phyloP scores from a whole-genome alignment of 2,113 vertebrate species.

The Aspidoscelis tigris region DNA sequence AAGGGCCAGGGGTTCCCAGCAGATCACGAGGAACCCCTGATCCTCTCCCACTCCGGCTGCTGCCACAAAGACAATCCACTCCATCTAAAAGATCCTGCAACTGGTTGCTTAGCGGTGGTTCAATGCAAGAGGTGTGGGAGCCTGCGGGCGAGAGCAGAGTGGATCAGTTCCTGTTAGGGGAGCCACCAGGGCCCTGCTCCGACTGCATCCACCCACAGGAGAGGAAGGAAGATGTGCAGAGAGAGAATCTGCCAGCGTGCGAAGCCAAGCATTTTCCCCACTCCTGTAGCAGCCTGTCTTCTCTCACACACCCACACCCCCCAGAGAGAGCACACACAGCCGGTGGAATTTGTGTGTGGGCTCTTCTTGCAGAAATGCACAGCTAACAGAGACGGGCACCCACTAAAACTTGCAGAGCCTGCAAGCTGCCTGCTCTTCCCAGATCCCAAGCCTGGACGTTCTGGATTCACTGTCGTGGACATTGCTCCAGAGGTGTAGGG shows the following conservation, averaged over 20 bases:
- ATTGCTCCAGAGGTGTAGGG: background rate
- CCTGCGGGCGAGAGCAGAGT: background rate
- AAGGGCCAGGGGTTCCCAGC: background rate
- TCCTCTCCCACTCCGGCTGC: background rate
- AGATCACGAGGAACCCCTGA: no score
- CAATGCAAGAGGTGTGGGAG: background rate
- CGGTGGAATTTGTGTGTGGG: conserved; percentile 5
- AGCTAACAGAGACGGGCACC: conserved; percentile 25
- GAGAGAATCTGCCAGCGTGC: background rate
- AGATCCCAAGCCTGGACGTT: background rate
- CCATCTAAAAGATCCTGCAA: background rate
- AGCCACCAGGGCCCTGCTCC: conserved; percentile 23
- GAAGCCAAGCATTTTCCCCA: conserved; percentile 1
- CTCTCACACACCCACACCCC: background rate
- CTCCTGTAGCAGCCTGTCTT: conserved; percentile 22
- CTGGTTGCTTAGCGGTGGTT: background rate
- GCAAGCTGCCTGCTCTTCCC: conserved; percentile 18
- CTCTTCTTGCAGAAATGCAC: background rate
- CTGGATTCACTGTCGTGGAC: background rate
- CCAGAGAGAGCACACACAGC: conserved; percentile 25
- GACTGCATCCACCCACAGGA: conserved; percentile 1
- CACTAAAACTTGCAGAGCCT: conserved; percentile 4
- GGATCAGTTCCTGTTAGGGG: background rate
- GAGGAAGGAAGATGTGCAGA: conserved; percentile 10
- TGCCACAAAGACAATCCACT: background rate